phyloP scores from a whole-genome alignment of 2,797 vertebrate genomes.

The Neostethus bicornis region DNA sequence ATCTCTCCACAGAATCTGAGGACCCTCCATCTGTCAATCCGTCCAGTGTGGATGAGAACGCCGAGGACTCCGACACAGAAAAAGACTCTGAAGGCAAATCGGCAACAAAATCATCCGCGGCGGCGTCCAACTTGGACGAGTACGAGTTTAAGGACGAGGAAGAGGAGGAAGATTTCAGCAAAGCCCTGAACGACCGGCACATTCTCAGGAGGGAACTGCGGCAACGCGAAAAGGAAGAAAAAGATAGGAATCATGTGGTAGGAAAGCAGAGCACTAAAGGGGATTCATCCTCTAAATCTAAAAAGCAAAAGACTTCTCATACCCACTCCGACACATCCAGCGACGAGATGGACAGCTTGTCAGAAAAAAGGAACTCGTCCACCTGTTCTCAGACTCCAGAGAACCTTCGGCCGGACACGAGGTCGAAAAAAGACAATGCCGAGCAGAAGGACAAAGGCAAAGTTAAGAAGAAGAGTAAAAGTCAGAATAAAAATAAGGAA shows the following conservation, averaged over 20 bases:
- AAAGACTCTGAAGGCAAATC: constrained; percentile 91
- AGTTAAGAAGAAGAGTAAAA: constrained; percentile 95
- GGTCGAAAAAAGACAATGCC: constrained; percentile 85
- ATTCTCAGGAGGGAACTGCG: constrained; percentile 89
- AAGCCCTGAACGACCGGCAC: constrained; percentile 92
- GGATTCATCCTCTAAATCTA: constrained; percentile 86
- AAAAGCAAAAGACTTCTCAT: constrained; percentile 89
- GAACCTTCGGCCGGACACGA: constrained; percentile 82
- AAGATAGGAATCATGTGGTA: constrained; percentile 85
- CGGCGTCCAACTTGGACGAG: constrained; percentile 89
- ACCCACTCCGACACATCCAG: constrained; percentile 95
- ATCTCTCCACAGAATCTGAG: constrained; percentile 88
- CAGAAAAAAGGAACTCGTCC: constrained; percentile 86
- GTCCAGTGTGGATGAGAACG: constrained; percentile 94
- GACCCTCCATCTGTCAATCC: constrained; percentile 93
- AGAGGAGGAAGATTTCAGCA: constrained; percentile 88
- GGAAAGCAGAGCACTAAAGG: constrained; percentile 86
- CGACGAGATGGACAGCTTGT: constrained; percentile 88
- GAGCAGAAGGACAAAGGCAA: constrained; percentile 97
- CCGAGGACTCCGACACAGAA: constrained; percentile 92
- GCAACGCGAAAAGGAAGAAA: constrained; percentile 88
- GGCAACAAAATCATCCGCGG: constrained; percentile 82
- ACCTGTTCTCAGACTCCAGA: constrained; percentile 84
- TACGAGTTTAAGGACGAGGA: constrained; percentile 99
- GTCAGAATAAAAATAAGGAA: constrained; percentile 98